A percentile compares a stretch with the other conserved stretches of the same genome.
phyloP scores from a whole-genome alignment of 1,140 invertebrate genomes.

The Pogonus chalceus region DNA sequence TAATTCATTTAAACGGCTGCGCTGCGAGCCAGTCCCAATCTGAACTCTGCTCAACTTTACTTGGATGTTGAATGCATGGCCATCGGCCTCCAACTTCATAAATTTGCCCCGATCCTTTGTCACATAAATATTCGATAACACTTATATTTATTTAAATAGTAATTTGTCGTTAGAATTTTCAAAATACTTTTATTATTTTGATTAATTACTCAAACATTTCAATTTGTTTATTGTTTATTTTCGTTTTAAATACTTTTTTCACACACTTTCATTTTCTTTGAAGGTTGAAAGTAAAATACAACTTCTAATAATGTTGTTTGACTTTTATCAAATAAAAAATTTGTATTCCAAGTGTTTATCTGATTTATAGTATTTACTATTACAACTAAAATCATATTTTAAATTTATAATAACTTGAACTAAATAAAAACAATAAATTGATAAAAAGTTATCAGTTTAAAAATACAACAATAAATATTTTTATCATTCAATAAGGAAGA shows the following conservation, averaged over 20 bases:
- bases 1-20: not conserved
- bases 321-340: not conserved
- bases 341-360: too few species aligned
- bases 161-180: not conserved
- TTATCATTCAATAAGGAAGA: too few species aligned
- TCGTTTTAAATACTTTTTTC: not conserved
- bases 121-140: constrained; percentile 1
- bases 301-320: not conserved
- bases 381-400: too few species aligned
- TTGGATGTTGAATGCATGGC: not conserved
- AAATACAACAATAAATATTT: too few species aligned
- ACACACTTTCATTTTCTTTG: not conserved
- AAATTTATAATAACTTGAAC: too few species aligned
- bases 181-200: not conserved
- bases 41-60: too few species aligned
- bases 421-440: too few species aligned
- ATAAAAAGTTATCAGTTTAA: too few species aligned
- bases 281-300: not conserved
- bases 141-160: not conserved
- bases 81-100: not conserved
- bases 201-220: not conserved
- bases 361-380: too few species aligned
- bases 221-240: too few species aligned
- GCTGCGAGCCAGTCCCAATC: too few species aligned
- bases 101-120: not conserved